phyloP scores from a whole-genome alignment of 2,888 invertebrate species.

The Volucella inanis region DNA sequence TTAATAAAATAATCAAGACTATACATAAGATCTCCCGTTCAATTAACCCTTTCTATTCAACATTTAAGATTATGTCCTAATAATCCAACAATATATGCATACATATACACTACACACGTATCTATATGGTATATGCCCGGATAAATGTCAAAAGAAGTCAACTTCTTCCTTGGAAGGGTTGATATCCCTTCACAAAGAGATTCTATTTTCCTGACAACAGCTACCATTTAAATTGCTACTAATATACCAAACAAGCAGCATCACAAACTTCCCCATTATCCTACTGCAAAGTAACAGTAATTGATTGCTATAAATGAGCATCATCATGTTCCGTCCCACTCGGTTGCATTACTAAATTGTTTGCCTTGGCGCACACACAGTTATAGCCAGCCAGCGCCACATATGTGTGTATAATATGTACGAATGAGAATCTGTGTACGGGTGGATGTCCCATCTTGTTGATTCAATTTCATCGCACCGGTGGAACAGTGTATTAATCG shows the following conservation, averaged over 20 bases:
- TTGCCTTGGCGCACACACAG: neutral
- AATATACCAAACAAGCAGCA: constrained; percentile 74
- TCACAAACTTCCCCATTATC: constrained; percentile 68
- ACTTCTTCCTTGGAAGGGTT: constrained; percentile 51
- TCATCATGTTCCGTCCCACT: constrained; percentile 45
- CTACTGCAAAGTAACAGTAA: constrained; percentile 70
- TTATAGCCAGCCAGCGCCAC: neutral
- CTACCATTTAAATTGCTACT: constrained; percentile 75
- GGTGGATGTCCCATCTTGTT: constrained; percentile 71
- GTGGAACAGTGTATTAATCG: constrained; percentile 69
- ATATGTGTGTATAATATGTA: constrained; percentile 7
- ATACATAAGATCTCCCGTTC: constrained; percentile 57
- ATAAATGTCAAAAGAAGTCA: constrained; percentile 59
- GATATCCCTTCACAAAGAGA: constrained; percentile 65
- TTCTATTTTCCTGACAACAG: constrained; percentile 73
- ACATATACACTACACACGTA: constrained; percentile 1
- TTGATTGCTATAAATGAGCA: constrained; percentile 74
- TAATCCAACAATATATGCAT: constrained; percentile 15
- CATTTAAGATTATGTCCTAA: neutral
- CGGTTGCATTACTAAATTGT: neutral
- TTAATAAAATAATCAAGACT: constrained; percentile 70
- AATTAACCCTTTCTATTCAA: constrained; percentile 58
- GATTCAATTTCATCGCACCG: constrained; percentile 71
- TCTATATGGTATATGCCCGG: neutral
- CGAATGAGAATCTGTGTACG: neutral